Evolutionary conservation across 2,113 vertebrate species (phyloP), one percentile per base, ranked within the genome.

Genomic region (Ceuthmochares aereus): DNA sequence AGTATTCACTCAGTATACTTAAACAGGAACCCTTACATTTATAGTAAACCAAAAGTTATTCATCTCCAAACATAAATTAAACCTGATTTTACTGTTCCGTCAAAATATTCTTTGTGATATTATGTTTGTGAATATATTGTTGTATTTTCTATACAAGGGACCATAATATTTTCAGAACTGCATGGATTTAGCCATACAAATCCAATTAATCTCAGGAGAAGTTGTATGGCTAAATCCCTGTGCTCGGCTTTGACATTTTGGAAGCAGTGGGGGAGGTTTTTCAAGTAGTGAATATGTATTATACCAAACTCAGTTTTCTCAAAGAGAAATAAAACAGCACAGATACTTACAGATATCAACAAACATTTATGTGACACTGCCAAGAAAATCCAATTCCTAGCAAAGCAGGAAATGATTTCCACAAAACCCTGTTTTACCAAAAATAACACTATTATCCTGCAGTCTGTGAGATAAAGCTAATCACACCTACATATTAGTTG

Each of bases 201-300:
- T 95, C 95, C 93, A 95, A 97, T 97, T 96, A 96, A 92, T 93
- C 73, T 92, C 93, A 89, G 94, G 36, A 95, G 95, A 94, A 96
- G 79, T 93, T 95, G 90, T 66, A 90, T 78, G 49, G 76, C 54
- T 96, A 97, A 97, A 95, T 93, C 95, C 95, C 92, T 68, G 45
- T 54, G 73, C 92, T 90, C 13, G 3, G 92, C 95, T 88, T 95
- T 96, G 79, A 96, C 94, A 94, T 93, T 96, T 94, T 86, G 79
- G 90, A 86, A 96, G 85, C 79, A 70, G 95, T 93, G 95, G 94
- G 92, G 88, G 95, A 96, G 92, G 93, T 93, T 96, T 94, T 68
- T 75, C 79, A 86, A 86, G 52, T 17, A 78, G 47, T 72, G 90
- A 89, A 72, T 84, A 89, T 81, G 43, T 80, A 90, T 93, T 96